Percentiles rank a stretch among this genome's conserved stretches.
phyloP scores from a whole-genome alignment of 2,113 vertebrate genomes.

The Pluvianellus socialis region DNA sequence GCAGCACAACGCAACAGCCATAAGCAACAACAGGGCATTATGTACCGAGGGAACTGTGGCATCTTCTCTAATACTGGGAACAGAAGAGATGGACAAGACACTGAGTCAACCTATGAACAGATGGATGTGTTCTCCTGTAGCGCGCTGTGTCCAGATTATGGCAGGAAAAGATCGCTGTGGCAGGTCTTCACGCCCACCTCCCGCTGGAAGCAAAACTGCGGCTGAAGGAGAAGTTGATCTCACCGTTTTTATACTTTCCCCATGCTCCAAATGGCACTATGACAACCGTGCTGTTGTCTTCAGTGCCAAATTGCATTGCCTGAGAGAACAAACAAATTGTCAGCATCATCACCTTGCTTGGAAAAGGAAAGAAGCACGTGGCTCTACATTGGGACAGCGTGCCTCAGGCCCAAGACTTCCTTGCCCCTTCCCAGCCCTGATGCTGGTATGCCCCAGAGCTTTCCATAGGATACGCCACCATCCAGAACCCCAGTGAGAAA shows the following conservation, averaged over 20 bases:
- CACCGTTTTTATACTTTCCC: constrained; percentile 89
- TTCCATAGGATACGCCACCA: background rate
- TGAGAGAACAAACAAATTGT: constrained; percentile 51
- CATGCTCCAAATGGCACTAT: constrained; percentile 96
- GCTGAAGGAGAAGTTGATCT: constrained; percentile 92
- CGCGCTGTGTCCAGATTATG: background rate
- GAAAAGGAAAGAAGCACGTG: background rate
- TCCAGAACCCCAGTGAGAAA: background rate
- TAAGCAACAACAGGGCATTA: background rate
- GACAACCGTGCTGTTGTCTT: constrained; percentile 93
- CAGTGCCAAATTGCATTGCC: constrained; percentile 90
- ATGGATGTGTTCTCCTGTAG: constrained; percentile 4
- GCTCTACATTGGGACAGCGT: background rate
- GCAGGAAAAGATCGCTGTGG: background rate
- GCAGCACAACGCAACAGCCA: background rate
- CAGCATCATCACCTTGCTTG: rapidly evolving
- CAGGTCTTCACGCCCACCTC: constrained; percentile 84
- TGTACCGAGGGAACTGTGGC: background rate
- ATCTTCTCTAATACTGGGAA: background rate
- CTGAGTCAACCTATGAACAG: background rate
- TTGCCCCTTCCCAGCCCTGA: background rate
- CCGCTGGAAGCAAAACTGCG: constrained; percentile 93
- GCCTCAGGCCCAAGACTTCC: background rate
- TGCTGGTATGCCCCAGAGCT: background rate
- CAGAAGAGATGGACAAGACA: constrained; percentile 20